Conservation (phyloP, 2,888 invertebrate species). For the Leucozona laternaria region DNA sequence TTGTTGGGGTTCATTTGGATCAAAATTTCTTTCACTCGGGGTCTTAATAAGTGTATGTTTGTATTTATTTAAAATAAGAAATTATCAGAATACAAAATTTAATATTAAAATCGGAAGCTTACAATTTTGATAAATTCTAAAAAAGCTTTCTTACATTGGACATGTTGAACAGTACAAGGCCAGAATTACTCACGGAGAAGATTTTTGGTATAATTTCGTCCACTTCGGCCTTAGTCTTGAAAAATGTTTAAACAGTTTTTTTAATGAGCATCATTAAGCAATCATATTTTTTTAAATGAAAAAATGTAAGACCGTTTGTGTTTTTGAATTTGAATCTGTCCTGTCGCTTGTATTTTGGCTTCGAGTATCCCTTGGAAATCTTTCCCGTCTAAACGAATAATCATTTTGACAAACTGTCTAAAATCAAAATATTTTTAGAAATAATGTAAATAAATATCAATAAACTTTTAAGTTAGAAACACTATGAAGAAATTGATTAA, state of each 20-base stretch:
- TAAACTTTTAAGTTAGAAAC: not conserved
- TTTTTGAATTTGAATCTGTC: not conserved
- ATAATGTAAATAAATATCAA: not conserved
- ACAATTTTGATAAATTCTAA: not conserved
- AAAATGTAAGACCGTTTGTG: conserved; percentile 21
- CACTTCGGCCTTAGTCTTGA: conserved; percentile 40
- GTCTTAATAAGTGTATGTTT: not conserved
- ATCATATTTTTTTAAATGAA: not conserved
- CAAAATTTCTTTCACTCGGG: conserved; percentile 26
- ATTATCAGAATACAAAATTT: conserved; percentile 36
- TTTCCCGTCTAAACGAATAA: conserved; percentile 1
- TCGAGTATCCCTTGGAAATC: conserved; percentile 21
- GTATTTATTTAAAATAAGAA: conserved; percentile 21
- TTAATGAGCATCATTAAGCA: conserved; percentile 15
- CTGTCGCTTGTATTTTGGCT: conserved; percentile 25
- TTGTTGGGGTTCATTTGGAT: conserved; percentile 24
- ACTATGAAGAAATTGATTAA: not conserved
- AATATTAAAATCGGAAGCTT: conserved; percentile 22
- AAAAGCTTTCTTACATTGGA: conserved; percentile 64
- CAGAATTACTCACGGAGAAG: conserved; percentile 50
- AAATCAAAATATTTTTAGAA: conserved; percentile 18
- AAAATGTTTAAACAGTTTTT: conserved; percentile 28
- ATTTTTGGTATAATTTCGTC: conserved; percentile 52
- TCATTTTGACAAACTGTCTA: conserved; percentile 54
- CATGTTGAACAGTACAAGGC: conserved; percentile 56